phyloP scores from a whole-genome alignment of 2,113 vertebrate species.

The Lophochroa leadbeateri region DNA sequence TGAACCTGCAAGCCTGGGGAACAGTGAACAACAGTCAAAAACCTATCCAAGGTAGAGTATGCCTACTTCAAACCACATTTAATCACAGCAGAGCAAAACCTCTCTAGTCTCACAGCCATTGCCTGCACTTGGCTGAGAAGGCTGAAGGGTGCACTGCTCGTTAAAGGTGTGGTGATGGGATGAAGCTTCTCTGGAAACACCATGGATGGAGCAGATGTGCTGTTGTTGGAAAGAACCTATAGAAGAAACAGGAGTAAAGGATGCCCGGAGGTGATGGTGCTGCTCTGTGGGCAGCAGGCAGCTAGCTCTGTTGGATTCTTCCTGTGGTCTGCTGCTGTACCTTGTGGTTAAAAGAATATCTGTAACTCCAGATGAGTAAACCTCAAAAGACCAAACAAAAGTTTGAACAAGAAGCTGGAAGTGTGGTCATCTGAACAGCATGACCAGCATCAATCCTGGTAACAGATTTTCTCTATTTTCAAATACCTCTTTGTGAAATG shows the following conservation, averaged over 20 bases:
- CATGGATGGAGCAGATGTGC: neutral
- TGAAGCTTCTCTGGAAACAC: neutral
- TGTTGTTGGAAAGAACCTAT: neutral
- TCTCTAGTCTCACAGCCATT: neutral
- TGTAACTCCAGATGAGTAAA: neutral
- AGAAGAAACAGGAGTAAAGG: neutral
- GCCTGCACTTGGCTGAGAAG: neutral
- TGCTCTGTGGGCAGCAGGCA: neutral
- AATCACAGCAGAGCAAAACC: neutral
- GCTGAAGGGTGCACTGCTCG: neutral
- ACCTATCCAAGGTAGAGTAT: too few relatives aligned
- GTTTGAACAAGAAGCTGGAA: neutral
- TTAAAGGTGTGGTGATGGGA: neutral
- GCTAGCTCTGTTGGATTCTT: neutral
- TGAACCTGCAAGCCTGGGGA: fast-evolving
- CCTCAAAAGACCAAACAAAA: neutral
- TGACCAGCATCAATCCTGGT: neutral
- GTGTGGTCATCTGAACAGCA: neutral
- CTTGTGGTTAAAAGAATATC: neutral
- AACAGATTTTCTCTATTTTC: neutral
- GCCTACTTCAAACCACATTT: neutral
- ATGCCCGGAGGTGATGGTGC: neutral
- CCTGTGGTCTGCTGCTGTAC: neutral
- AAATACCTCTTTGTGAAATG: neutral
- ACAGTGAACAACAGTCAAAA: neutral